Conservation (phyloP, 2,113 vertebrate genomes). For the Pantherophis guttatus region DNA sequence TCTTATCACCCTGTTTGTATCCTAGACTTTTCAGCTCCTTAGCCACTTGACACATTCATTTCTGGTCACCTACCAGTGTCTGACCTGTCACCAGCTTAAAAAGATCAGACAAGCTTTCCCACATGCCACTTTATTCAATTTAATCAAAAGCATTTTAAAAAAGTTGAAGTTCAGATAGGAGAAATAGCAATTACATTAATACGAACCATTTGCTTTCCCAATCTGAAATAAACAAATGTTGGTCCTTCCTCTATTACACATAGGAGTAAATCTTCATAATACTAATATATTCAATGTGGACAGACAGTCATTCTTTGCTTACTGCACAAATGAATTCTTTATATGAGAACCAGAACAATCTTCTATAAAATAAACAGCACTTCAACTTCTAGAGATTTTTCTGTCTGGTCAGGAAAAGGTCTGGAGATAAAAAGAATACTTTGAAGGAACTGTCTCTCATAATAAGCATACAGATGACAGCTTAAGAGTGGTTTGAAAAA, state of each 20-base stretch:
- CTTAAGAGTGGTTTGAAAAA: slow-evolving; percentile 50
- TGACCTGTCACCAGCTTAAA: slow-evolving; percentile 5
- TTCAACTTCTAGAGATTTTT: slow-evolving; percentile 38
- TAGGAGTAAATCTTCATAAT: background rate
- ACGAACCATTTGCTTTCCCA: background rate
- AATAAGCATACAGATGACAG: slow-evolving; percentile 50
- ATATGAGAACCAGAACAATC: background rate
- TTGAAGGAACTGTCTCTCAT: slow-evolving; percentile 39
- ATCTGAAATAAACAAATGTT: background rate
- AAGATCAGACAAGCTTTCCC: background rate
- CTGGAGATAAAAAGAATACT: slow-evolving; percentile 47
- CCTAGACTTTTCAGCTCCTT: slow-evolving; percentile 10
- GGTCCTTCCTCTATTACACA: background rate
- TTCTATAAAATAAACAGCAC: slow-evolving; percentile 37
- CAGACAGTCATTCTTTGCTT: background rate
- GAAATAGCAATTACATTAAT: background rate
- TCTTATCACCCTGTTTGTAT: background rate
- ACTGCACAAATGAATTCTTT: slow-evolving; percentile 13
- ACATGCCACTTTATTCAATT: slow-evolving; percentile 1
- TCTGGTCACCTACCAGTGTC: background rate
- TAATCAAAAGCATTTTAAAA: background rate
- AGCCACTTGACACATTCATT: background rate
- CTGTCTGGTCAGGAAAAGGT: slow-evolving; percentile 55
- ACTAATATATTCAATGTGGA: background rate
- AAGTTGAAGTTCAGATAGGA: background rate